Conservation (phyloP, 2,797 vertebrate genomes). For the Tympanoctomys barrerae region DNA sequence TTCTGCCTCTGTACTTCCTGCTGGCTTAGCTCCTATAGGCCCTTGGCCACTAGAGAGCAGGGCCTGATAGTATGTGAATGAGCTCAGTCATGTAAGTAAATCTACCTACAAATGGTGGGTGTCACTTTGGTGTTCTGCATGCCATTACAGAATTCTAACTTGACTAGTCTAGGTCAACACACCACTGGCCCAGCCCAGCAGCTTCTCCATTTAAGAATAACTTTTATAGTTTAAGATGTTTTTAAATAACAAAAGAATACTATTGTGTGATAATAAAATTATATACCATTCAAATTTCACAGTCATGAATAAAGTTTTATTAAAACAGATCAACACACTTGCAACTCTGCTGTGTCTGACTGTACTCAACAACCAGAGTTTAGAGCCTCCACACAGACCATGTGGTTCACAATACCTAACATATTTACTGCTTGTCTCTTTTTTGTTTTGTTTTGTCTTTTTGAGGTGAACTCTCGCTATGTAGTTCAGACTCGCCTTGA, state of each 20-base stretch:
- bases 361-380: neutral
- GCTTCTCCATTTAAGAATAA: neutral
- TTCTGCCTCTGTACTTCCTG: no score
- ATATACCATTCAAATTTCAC: slow-evolving; percentile 4
- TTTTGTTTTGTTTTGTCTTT: neutral
- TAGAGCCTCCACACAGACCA: neutral
- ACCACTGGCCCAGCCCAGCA: neutral
- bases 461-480: neutral
- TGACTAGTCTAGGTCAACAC: neutral
- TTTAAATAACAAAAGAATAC: slow-evolving; percentile 23
- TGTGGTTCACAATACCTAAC: neutral
- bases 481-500: neutral
- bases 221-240: neutral
- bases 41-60: no score
- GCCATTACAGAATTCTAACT: neutral
- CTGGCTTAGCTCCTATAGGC: no score
- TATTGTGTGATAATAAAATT: neutral
- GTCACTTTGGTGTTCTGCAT: no score
- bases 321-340: neutral
- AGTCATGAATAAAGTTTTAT: neutral
- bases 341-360: neutral
- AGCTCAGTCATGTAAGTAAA: no score
- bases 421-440: no score
- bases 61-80: no score
- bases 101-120: no score